Percentiles rank a stretch among this genome's conserved stretches.
These are phyloP conservation scores for Psammodynastes pulverulentus DNA, from an alignment of 2,113 vertebrate genomes.

Conservation along the genomic window DNA sequence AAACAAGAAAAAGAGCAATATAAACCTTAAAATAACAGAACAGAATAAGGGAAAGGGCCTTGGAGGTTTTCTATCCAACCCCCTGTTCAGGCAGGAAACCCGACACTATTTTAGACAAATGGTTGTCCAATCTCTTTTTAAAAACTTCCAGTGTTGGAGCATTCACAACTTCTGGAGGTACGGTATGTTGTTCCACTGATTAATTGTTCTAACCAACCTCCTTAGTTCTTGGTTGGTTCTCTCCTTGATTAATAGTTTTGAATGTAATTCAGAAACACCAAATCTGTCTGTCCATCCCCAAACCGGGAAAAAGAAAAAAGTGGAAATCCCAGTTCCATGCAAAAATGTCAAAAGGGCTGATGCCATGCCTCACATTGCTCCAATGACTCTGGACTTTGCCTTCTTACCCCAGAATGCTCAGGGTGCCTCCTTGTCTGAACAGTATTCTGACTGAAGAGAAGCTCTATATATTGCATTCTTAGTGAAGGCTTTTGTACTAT, in stretches of 20 bases:
- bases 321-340: neutral
- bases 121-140: too few relatives aligned
- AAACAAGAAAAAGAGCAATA: neutral
- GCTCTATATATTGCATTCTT: neutral
- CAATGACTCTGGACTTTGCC: neutral
- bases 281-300: neutral
- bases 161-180: too few relatives aligned
- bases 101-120: too few relatives aligned
- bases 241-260: neutral
- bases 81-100: too few relatives aligned
- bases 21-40: neutral
- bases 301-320: neutral
- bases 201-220: too few relatives aligned
- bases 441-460: neutral
- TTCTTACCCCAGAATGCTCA: neutral
- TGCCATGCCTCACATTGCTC: neutral
- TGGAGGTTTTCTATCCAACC: too few relatives aligned
- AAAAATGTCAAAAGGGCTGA: neutral
- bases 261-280: neutral
- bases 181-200: too few relatives aligned
- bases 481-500: neutral
- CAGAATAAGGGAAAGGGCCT: too few relatives aligned
- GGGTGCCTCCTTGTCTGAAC: neutral
- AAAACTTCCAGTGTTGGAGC: too few relatives aligned
- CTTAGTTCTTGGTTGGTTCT: too few relatives aligned